Percentiles rank a stretch among this genome's conserved stretches.
phyloP scores from a whole-genome alignment of 1,140 invertebrate genomes.

The Penaeus vannamei region DNA sequence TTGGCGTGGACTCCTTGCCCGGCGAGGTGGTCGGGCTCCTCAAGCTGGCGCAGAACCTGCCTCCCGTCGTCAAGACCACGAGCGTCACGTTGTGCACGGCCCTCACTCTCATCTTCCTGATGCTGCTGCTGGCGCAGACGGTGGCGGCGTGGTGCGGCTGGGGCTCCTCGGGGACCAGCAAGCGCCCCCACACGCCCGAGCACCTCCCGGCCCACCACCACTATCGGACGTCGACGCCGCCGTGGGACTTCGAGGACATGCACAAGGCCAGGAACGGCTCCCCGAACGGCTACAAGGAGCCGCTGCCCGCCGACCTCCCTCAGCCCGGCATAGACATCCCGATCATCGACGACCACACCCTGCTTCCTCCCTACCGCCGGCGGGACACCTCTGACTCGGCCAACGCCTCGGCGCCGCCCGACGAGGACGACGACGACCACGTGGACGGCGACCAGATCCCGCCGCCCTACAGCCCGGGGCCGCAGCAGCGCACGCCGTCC shows the following conservation, averaged over 20 bases:
- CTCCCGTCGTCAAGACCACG: slow-evolving; percentile 65
- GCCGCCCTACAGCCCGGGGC: slow-evolving; percentile 58
- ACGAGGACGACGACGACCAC: slow-evolving; percentile 10
- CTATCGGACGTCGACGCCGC: slow-evolving; percentile 25
- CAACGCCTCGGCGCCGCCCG: background rate
- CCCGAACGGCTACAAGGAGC: slow-evolving; percentile 28
- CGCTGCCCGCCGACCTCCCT: slow-evolving; percentile 4
- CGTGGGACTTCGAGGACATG: slow-evolving; percentile 52
- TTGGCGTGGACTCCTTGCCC: slow-evolving; percentile 65
- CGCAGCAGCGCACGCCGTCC: slow-evolving; percentile 47
- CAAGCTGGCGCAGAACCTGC: slow-evolving; percentile 67
- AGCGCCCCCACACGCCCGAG: slow-evolving; percentile 36
- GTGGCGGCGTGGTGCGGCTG: slow-evolving; percentile 62
- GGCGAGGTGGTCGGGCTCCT: slow-evolving; percentile 62
- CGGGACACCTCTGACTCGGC: slow-evolving; percentile 6
- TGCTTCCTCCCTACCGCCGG: slow-evolving; percentile 58
- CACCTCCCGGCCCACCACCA: slow-evolving; percentile 40
- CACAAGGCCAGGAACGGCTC: slow-evolving; percentile 53
- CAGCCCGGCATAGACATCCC: slow-evolving; percentile 49
- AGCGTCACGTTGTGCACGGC: slow-evolving; percentile 63
- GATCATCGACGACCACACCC: slow-evolving; percentile 56
- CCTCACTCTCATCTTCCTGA: slow-evolving; percentile 63
- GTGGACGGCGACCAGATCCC: slow-evolving; percentile 42
- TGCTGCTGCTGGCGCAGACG: slow-evolving; percentile 65
- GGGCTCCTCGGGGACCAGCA: slow-evolving; percentile 12